phyloP scores from a whole-genome alignment of 2,113 vertebrate genomes.

The Embiotoca jacksoni region DNA sequence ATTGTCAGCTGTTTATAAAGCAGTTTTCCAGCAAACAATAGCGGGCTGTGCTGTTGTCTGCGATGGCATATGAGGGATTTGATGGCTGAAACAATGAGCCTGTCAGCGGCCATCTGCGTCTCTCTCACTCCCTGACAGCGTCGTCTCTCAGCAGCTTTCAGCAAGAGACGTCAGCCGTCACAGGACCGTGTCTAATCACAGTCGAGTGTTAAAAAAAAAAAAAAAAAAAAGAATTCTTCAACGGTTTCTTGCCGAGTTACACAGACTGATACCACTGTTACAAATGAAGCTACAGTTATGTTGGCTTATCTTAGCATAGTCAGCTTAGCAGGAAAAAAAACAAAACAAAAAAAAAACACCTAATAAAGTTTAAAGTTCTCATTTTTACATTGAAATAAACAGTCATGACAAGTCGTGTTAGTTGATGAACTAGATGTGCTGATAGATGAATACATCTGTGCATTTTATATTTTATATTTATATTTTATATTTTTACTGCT shows the following conservation, averaged over 20 bases:
- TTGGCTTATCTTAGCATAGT: too few relatives aligned
- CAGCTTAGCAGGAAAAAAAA: too few relatives aligned
- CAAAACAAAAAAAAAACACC: too few relatives aligned
- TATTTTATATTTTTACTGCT: too few relatives aligned
- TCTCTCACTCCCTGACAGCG: conserved; percentile 26
- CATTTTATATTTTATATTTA: too few relatives aligned
- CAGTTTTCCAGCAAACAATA: conserved; percentile 52
- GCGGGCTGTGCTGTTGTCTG: conserved; percentile 37
- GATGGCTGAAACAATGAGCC: conserved; percentile 50
- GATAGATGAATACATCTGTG: too few relatives aligned
- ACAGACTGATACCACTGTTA: background rate
- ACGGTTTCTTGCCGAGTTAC: background rate
- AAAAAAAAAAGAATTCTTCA: background rate
- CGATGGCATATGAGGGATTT: conserved; percentile 49
- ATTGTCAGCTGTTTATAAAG: conserved; percentile 32
- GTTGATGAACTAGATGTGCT: too few relatives aligned
- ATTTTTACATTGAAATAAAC: too few relatives aligned
- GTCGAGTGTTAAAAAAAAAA: background rate
- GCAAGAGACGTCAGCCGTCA: conserved; percentile 4
- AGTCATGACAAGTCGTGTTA: too few relatives aligned
- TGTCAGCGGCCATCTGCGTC: conserved; percentile 55
- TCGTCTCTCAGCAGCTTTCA: conserved; percentile 33
- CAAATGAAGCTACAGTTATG: background rate
- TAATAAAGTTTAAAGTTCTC: too few relatives aligned
- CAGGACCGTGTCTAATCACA: conserved; percentile 13